Base-by-base conservation (phyloP, 2,113 vertebrate genomes). In the Neopipo cinnamomea region DNA sequence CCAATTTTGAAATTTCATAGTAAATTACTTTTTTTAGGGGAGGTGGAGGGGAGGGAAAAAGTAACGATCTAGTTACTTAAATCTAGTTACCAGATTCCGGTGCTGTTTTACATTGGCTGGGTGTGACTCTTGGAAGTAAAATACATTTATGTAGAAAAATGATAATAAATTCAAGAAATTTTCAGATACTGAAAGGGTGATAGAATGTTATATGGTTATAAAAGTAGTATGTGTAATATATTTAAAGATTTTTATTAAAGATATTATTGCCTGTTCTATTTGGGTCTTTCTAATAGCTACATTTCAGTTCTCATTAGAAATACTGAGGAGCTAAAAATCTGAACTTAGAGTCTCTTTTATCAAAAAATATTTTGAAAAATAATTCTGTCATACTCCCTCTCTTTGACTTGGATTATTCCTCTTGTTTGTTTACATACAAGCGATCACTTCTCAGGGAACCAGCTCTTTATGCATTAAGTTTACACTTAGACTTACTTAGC, bases 101-200 rank as follows among this genome's bases (percentile, higher is more conserved):
- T 2, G 5, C 14, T 59, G 5, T 68, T 76, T 74, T 41, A 17
- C 2, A 0, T 47, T n/a, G 16, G 7, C 11, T 17, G 0, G 25
- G 2, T 44, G 13, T 83, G 55, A 67, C 16, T 77, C 33, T 77
- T 46, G 6, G 3, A 71, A 67, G 28, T 79, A 41, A 70, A 68
- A 63, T 39, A 20, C 8, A 8, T 47, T 72, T 12, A 39, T 33
- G 1, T 4, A 74, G 81, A 58, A 56, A 94, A 81, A 44, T 1
- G 15, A 59, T 39, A 74, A 35, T 42, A 61, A 62, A 62, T 15
- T 37, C 3, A n/a, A 12, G 6, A 24, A 31, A 6, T 5, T 75
- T 27, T n/a, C 27, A 50, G 10, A 14, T 66, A 17, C 2, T 65
- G 8, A 27, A 59, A 72, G 62, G 4, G 5, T 25, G 10, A 27